Base-by-base conservation (phyloP, 2,888 invertebrate species). In the Protodeltote pygarga region DNA sequence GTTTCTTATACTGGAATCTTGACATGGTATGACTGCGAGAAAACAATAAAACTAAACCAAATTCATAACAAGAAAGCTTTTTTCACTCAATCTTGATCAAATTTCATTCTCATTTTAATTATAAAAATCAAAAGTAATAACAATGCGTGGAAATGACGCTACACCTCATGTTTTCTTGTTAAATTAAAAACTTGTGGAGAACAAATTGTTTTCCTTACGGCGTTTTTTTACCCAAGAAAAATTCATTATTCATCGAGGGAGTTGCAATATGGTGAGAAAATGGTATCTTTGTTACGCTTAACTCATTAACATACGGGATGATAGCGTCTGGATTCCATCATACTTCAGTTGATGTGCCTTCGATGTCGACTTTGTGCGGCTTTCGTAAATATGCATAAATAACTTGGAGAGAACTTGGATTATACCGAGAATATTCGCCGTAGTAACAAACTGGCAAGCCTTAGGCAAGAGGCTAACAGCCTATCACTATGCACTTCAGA, bases 181-280 rank as follows among this genome's bases (percentile, higher is more conserved):
- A 54, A 35, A 58, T 50, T 62, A 55, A 25, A 51, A 57, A 48
- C 23, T 52, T n/a, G n/a, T n/a, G n/a, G n/a, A n/a, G n/a, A n/a
- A n/a, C 42, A 45, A 51, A 57, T 42, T 45, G 47, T 59, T 61
- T 54, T 61, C 52, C 44, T 44, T 58, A 51, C 61, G 55, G 46
- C 61, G 62, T 68, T 58, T 62, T 67, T 75, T 68, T 23, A 50
- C 48, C 42, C 41, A 57, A 61, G 42, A 62, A 71, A 69, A 70
- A 71, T 62, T 70, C 73, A 74, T 71, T 77, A 77, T 77, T 77
- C 74, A 77, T 73, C 46, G 66, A 47, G 59, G 51, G 40, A 47
- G 38, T 67, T 67, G 62, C 67, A 69, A 58, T 71, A 69, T 61
- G 65, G 63, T 57, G 44, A 57, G 58, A 53, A 69, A 69, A 73